Percentiles rank a stretch among this genome's conserved stretches.
phyloP scores from a whole-genome alignment of 2,888 invertebrate species.

The Elegia similella region DNA sequence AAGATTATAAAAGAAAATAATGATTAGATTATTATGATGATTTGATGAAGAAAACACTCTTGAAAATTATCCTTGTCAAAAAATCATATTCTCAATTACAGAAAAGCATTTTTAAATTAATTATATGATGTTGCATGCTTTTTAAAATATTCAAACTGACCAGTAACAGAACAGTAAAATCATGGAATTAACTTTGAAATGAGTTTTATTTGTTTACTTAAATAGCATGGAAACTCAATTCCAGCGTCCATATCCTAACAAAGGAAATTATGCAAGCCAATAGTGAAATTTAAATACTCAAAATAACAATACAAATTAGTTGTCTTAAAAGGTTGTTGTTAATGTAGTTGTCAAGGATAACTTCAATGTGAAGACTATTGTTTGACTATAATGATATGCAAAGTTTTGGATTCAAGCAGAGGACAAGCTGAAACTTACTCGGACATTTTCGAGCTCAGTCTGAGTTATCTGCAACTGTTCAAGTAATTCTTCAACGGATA shows the following conservation, averaged over 20 bases:
- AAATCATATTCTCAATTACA: not conserved
- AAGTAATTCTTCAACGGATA: conserved; percentile 90
- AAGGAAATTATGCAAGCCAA: too few species aligned
- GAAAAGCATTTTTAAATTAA: too few species aligned
- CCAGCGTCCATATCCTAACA: too few species aligned
- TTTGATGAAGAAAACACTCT: not conserved
- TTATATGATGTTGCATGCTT: too few species aligned
- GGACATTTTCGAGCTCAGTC: conserved; percentile 92
- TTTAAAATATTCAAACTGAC: too few species aligned
- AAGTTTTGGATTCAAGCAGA: conserved; percentile 16
- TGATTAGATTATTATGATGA: conserved; percentile 10
- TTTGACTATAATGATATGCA: conserved; percentile 17
- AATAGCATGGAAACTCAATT: too few species aligned
- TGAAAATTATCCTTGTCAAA: conserved; percentile 3
- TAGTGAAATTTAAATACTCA: not conserved
- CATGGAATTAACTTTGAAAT: too few species aligned
- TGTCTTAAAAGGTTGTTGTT: conserved; percentile 1
- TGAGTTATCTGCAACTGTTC: conserved; percentile 92
- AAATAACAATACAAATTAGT: not conserved
- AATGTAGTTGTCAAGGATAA: conserved; percentile 25
- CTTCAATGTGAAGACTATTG: conserved; percentile 31
- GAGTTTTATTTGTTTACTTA: too few species aligned
- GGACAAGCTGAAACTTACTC: conserved; percentile 82
- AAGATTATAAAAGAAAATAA: not conserved
- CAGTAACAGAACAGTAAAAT: too few species aligned